Conservation (phyloP, 2,797 vertebrate genomes). For the Leptoclinus maculatus region DNA sequence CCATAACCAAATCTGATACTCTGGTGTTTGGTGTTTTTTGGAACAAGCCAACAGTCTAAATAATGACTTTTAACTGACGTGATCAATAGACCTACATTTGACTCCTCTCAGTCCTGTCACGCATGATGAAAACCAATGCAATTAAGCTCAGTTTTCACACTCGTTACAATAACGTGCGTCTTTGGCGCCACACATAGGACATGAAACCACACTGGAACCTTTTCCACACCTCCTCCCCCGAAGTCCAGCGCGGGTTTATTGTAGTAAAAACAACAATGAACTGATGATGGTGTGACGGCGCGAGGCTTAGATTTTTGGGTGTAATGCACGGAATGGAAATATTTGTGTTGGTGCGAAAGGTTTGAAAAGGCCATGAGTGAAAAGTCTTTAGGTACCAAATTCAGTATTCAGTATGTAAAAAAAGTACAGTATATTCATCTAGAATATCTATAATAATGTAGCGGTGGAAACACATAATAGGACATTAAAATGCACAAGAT, state of each 20-base stretch:
- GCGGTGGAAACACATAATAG: background rate
- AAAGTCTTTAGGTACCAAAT: background rate
- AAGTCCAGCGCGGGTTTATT: background rate
- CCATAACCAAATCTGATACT: background rate
- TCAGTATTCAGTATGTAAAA: background rate
- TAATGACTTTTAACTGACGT: too few relatives aligned
- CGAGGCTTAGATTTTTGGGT: fast-evolving
- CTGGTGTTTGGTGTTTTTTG: too few relatives aligned
- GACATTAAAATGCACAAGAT: background rate
- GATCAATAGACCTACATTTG: too few relatives aligned
- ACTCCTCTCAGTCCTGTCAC: background rate
- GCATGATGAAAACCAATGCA: background rate
- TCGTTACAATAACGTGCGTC: background rate
- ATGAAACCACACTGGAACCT: background rate
- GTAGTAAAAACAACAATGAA: background rate
- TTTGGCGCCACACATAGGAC: background rate
- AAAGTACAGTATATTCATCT: too few relatives aligned
- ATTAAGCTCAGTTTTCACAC: background rate
- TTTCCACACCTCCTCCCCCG: too few relatives aligned
- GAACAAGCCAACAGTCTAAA: too few relatives aligned
- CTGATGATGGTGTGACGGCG: background rate
- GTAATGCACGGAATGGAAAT: background rate
- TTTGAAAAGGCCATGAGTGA: background rate
- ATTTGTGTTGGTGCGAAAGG: background rate
- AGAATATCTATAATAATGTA: background rate